Base-by-base conservation (phyloP, 2,113 vertebrate species). In the Cyprinus carpio region DNA sequence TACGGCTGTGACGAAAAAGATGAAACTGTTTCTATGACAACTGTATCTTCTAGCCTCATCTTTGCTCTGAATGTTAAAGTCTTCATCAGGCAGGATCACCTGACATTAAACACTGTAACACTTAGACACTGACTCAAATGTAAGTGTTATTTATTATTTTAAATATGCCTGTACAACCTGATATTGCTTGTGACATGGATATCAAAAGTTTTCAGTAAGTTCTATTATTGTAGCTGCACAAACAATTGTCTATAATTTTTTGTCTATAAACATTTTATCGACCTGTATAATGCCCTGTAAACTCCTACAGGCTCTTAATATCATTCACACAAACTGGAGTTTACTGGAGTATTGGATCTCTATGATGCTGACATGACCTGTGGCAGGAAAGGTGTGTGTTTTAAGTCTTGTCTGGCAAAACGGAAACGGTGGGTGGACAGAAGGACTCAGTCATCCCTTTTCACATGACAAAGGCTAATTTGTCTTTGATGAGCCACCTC, bases 1-100 rank as follows among this genome's bases (percentile, higher is more conserved):
- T 86, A 74, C 84, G 65, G 89, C 81, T 87, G 37, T 80, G 86
- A 88, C 83, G 81, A 89, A 87, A 82, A 85, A 90, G 82, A 85
- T 25, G 23, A 69, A 78, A 75, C 69, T 25, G 89, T 91, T 90
- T 90, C 85, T 82, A 88, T 80, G 86, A 85, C 3, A 92, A 90
- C 87, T 75, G 31, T 0, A 27, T 84, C 89, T 84, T 84, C 0
- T 13, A 89, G 78, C 76, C 88, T 58, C 37, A 56, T 18, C 78
- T 0, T 0, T 8, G 46, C 56, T 62, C 74, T 83, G 40, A 40
- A 58, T 74, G 37, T 56, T 72, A 9, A 79, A 71, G 25, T 80
- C 34, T 62, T 80, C 49, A 51, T 51, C 49, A 51, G 49, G 13
- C 12, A 49, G 13, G 13, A 40, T 40, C 20, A 56, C 67, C 75